phyloP scores from a whole-genome alignment of 2,888 invertebrate genomes.

The Amphiduros pacificus region DNA sequence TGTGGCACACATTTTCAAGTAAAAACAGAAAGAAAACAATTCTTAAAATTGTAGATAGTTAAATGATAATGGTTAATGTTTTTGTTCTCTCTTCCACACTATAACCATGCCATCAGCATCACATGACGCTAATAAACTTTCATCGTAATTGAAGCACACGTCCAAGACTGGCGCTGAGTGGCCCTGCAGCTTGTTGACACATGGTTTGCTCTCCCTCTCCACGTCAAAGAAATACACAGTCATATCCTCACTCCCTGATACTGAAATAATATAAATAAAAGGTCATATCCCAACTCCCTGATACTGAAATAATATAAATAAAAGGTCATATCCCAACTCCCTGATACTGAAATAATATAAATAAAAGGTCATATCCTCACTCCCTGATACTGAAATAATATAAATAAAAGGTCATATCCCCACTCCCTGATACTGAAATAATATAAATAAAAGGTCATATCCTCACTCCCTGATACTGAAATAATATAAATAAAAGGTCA shows the following conservation, averaged over 20 bases:
- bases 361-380: conserved; percentile 78
- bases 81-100: conserved; percentile 57
- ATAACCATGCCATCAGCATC: conserved; percentile 70
- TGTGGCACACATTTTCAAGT: too few relatives aligned
- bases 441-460: too few relatives aligned
- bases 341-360: too few relatives aligned
- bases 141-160: conserved; percentile 85
- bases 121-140: conserved; percentile 81
- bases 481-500: conserved; percentile 78
- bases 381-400: conserved; percentile 68
- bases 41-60: too few relatives aligned
- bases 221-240: conserved; percentile 79
- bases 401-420: too few relatives aligned
- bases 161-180: conserved; percentile 83
- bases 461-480: too few relatives aligned
- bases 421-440: too few relatives aligned
- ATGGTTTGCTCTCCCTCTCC: conserved; percentile 63
- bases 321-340: too few relatives aligned
- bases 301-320: too few relatives aligned
- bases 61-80: conserved; percentile 9
- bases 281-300: too few relatives aligned
- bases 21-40: too few relatives aligned
- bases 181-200: conserved; percentile 70
- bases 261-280: conserved; percentile 63
- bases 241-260: conserved; percentile 78